Evolutionary conservation across 2,797 vertebrate species (phyloP).

Genomic region (Lepilemur ruficaudatus): DNA sequence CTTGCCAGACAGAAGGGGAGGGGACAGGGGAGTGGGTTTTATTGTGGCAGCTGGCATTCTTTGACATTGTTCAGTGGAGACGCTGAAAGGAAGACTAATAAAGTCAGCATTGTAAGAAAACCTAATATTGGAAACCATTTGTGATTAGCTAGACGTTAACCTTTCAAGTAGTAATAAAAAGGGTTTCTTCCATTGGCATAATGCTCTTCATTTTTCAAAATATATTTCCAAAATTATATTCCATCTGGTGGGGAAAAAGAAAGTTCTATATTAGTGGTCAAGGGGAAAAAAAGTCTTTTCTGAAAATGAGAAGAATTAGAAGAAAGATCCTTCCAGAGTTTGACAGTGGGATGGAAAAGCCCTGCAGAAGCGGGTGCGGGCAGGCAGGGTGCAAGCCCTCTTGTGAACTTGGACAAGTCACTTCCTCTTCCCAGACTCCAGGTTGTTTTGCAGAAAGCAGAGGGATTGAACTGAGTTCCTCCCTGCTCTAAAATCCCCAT

Average conservation of each 20-base stretch:
- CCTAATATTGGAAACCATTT: slow-evolving; percentile 44
- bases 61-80: slow-evolving; percentile 40
- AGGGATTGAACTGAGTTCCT: neutral
- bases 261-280: neutral
- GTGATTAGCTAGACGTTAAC: slow-evolving; percentile 45
- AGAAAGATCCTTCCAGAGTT: neutral
- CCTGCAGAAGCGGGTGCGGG: neutral
- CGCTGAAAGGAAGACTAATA: slow-evolving; percentile 11
- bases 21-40: neutral
- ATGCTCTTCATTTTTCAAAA: slow-evolving; percentile 49
- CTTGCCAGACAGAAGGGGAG: slow-evolving; percentile 52
- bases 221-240: neutral
- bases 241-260: neutral
- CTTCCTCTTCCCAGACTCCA: neutral
- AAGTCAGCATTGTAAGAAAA: slow-evolving; percentile 32
- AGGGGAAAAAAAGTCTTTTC: neutral
- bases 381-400: neutral
- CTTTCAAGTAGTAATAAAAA: slow-evolving; percentile 33
- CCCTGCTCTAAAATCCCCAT: neutral
- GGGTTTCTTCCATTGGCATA: neutral
- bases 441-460: neutral
- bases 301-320: neutral
- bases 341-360: neutral
- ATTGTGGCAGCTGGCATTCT: slow-evolving; percentile 38
- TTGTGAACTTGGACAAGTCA: neutral